Evolutionary conservation across 2,797 vertebrate genomes (phyloP), one percentile per base, ranked within the genome.

Genomic region (Siniperca obscura): DNA sequence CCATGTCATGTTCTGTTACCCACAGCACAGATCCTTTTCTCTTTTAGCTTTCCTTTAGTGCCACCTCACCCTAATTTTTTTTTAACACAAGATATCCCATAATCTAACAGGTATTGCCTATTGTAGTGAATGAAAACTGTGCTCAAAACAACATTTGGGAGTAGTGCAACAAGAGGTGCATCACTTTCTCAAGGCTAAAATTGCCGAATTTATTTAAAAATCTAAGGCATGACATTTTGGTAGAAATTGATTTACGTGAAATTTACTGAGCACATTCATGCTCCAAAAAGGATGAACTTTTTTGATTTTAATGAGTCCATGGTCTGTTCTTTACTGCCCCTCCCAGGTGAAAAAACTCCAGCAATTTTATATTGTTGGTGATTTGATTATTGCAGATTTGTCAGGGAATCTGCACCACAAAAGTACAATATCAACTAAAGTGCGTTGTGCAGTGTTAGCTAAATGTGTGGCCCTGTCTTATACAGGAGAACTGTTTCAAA

Each of bases 361-460:
- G n/a, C 44, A 17, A 22, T 60, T 76, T 66, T 22, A 53, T 17
- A 40, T 53, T 36, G 40, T 66, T 25, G 19, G n/a, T 30, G 27
- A 61, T 69, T 42, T 60, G 30, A 61, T 68, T 60, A 27, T 34
- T 71, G 22, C 22, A 60, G 30, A 60, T 60, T 50, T 76, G 30
- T 59, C 36, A 56, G 40, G 12, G 9, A 59, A 48, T 36, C 50
- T 25, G 27, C 8, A 12, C 40, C 52, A 30, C 40, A 10, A 34
- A 12, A 27, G 22, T 30, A n/a, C 21, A 25, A 11, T 11, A 50
- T 61, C 5, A 25, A 50, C 30, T 16, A 3, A 36, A 36, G 25
- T 52, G 40, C 8, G 1, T 6, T 34, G 19, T n/a, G 27, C 21
- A 17, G 27, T 55, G 48, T 53, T 19, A 2, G 12, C 12, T 48